These are phyloP conservation scores for Guaruba guarouba DNA, from an alignment of 2,113 vertebrate genomes.

Conservation along the genomic window DNA sequence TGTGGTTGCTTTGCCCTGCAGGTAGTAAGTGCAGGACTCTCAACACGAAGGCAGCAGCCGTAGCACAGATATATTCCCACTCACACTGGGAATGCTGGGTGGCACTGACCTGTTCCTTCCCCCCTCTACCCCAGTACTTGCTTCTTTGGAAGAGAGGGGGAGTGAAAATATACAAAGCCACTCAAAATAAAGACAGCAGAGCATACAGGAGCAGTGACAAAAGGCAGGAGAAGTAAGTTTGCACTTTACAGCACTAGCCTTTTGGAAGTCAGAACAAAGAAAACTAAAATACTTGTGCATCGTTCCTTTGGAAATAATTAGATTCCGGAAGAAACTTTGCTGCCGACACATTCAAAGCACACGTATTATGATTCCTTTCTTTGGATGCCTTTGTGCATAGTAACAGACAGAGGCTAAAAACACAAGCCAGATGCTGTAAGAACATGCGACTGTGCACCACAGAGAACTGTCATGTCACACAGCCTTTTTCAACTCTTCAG, in stretches of 20 bases:
- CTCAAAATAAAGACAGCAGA: background rate
- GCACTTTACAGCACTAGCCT: background rate
- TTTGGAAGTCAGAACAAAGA: background rate
- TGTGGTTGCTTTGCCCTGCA: no score
- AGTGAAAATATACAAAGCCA: background rate
- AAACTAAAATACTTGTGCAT: background rate
- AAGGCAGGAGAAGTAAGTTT: background rate
- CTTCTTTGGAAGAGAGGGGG: rapidly evolving
- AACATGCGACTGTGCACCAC: background rate
- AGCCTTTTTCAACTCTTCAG: background rate
- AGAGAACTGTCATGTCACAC: background rate
- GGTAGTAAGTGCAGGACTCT: background rate
- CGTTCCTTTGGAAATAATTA: background rate
- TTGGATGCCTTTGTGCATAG: background rate
- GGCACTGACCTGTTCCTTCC: background rate
- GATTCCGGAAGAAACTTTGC: background rate
- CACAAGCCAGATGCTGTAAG: background rate
- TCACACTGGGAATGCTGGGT: background rate
- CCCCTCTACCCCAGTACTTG: background rate
- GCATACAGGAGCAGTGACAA: background rate
- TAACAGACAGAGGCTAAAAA: background rate
- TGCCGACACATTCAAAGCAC: background rate
- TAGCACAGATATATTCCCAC: rapidly evolving
- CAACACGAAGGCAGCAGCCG: background rate
- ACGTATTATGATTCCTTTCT: background rate